A percentile compares a stretch with the other conserved stretches of the same genome.
These are phyloP conservation scores for Hyppa rectilinea DNA, from an alignment of 2,888 invertebrate genomes.

Conservation along the genomic window DNA sequence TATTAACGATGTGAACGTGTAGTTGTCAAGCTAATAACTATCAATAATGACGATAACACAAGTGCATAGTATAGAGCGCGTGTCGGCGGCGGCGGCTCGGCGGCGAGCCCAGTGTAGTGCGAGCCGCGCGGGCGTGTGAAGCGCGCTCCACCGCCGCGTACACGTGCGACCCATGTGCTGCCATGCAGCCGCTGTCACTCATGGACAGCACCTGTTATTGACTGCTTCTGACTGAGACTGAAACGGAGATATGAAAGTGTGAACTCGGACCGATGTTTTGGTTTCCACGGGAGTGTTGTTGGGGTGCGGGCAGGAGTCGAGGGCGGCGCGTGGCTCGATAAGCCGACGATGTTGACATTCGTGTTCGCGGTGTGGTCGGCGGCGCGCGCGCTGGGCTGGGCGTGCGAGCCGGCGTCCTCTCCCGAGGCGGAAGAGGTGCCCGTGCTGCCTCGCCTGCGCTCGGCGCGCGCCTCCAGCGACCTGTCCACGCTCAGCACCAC, in stretches of 20 bases:
- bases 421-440: slow-evolving; percentile 85
- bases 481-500: slow-evolving; percentile 88
- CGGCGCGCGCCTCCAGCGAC: slow-evolving; percentile 88
- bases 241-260: slow-evolving; percentile 68
- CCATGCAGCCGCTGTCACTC: slow-evolving; percentile 63
- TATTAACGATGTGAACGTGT: slow-evolving; percentile 71
- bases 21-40: slow-evolving; percentile 76
- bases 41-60: slow-evolving; percentile 85
- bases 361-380: slow-evolving; percentile 92
- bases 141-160: slow-evolving; percentile 73
- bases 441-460: slow-evolving; percentile 86
- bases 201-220: slow-evolving; percentile 65
- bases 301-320: slow-evolving; percentile 80
- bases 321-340: slow-evolving; percentile 82
- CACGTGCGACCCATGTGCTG: slow-evolving; percentile 77
- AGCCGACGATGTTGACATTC: slow-evolving; percentile 90
- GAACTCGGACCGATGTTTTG: slow-evolving; percentile 80
- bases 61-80: slow-evolving; percentile 79
- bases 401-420: slow-evolving; percentile 78
- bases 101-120: slow-evolving; percentile 80
- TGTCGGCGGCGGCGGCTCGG: slow-evolving; percentile 74
- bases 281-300: slow-evolving; percentile 72
- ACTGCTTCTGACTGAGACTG: slow-evolving; percentile 67
- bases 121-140: slow-evolving; percentile 83
- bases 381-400: slow-evolving; percentile 91